Percentiles rank a stretch among this genome's conserved stretches.
phyloP scores from a whole-genome alignment of 2,113 vertebrate species.

The Pardalotus punctatus region DNA sequence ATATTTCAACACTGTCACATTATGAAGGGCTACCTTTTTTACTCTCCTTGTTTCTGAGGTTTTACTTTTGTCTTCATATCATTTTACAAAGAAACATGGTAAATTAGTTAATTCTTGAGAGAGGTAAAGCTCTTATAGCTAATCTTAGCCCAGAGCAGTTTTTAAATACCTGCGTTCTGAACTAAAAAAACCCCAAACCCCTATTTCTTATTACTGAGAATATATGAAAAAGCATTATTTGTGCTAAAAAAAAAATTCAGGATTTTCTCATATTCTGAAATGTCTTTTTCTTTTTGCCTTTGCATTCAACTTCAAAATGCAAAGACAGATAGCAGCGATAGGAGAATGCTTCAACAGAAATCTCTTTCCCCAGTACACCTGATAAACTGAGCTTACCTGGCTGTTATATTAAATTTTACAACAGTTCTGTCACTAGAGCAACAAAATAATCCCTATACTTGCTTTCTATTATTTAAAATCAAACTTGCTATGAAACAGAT shows the following conservation, averaged over 20 bases:
- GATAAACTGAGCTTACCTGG: background rate
- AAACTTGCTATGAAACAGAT: background rate
- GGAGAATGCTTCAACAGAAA: background rate
- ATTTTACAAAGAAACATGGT: background rate
- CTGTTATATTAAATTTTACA: background rate
- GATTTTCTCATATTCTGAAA: background rate
- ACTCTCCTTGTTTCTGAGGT: background rate
- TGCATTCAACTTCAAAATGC: background rate
- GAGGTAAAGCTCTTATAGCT: background rate
- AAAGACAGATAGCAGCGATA: background rate
- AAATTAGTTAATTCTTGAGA: background rate
- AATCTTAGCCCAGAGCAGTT: background rate
- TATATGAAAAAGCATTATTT: background rate
- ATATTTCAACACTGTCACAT: constrained; percentile 18
- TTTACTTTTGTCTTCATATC: background rate
- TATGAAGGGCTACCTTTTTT: constrained; percentile 9
- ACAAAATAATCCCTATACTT: background rate
- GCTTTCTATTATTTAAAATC: background rate
- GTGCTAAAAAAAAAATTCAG: background rate
- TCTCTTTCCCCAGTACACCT: background rate
- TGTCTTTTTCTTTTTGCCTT: background rate
- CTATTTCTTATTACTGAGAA: background rate
- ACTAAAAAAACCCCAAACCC: background rate
- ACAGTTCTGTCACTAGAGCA: background rate
- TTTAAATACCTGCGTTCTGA: background rate